A percentile compares a stretch with the other conserved stretches of the same genome.
phyloP scores from a whole-genome alignment of 2,888 invertebrate genomes.

The Boloria euphrosyne region DNA sequence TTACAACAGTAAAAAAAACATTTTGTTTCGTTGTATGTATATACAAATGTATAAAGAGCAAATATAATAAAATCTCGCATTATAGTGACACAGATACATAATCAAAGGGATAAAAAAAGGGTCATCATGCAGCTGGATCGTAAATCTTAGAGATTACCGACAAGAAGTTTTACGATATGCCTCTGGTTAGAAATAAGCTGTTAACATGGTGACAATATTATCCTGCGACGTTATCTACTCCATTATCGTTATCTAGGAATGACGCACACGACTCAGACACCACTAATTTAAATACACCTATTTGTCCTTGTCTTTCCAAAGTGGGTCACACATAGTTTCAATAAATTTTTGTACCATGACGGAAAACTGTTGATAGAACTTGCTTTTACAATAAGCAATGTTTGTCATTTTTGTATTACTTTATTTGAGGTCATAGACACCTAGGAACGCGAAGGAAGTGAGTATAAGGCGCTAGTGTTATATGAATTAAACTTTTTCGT shows the following conservation, averaged over 20 bases:
- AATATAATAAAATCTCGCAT: too few relatives aligned
- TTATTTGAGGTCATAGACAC: too few relatives aligned
- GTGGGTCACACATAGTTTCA: slow-evolving; percentile 27
- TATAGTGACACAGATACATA: not conserved
- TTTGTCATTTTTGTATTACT: too few relatives aligned
- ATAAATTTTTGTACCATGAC: not conserved
- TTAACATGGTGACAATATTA: slow-evolving; percentile 45
- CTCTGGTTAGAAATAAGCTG: slow-evolving; percentile 32
- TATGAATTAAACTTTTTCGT: too few relatives aligned
- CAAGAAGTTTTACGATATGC: slow-evolving; percentile 17
- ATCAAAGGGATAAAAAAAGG: not conserved
- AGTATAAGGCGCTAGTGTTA: too few relatives aligned
- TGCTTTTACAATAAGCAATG: too few relatives aligned
- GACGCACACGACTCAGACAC: slow-evolving; percentile 50
- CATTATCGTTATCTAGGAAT: slow-evolving; percentile 51
- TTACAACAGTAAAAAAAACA: too few relatives aligned
- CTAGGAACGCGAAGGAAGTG: too few relatives aligned
- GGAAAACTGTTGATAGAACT: too few relatives aligned
- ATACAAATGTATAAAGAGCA: too few relatives aligned
- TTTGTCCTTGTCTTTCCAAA: slow-evolving; percentile 23
- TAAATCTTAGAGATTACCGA: slow-evolving; percentile 15
- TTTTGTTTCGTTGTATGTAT: too few relatives aligned
- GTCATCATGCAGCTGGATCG: slow-evolving; percentile 10
- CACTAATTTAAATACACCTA: slow-evolving; percentile 42
- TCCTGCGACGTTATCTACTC: slow-evolving; percentile 45